Evolutionary conservation across 1,140 invertebrate species (phyloP).

Genomic region (Lepidurus apus): DNA sequence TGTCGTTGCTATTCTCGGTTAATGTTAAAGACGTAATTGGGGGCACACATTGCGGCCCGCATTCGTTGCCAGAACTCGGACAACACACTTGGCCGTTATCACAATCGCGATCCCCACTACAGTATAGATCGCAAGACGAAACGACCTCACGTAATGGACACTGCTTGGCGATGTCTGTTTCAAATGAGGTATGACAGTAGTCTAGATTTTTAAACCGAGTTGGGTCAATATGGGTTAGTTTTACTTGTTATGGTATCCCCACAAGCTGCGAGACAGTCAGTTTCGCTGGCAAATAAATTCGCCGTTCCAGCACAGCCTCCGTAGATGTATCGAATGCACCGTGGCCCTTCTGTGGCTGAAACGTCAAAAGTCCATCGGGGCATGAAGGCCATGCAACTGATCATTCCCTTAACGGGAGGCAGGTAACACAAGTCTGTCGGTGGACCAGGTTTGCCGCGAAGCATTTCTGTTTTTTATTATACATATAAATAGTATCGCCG

Average conservation of each 20-base stretch:
- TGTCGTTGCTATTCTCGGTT: neutral
- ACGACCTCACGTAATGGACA: neutral
- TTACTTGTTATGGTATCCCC: conserved; percentile 36
- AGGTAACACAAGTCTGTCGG: conserved; percentile 5
- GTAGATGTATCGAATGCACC: conserved; percentile 40
- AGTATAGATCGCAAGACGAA: neutral
- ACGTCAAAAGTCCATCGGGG: conserved; percentile 32
- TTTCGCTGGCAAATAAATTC: conserved; percentile 41
- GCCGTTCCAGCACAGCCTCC: conserved; percentile 44
- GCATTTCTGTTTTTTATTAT: neutral
- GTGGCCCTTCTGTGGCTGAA: neutral
- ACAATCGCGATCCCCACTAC: neutral
- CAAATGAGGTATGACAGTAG: neutral
- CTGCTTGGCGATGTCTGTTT: neutral
- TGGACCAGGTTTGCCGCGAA: neutral
- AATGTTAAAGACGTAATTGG: neutral
- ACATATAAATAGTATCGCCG: neutral
- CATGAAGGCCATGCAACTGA: conserved; percentile 33
- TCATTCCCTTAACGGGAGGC: conserved; percentile 16
- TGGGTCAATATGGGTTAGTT: neutral
- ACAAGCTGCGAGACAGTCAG: conserved; percentile 39
- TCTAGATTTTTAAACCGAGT: neutral
- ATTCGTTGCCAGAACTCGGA: neutral
- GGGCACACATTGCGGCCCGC: neutral
- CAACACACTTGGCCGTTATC: neutral